Conservation (phyloP, 2,113 vertebrate genomes). For the Neolamprologus sp. region DNA sequence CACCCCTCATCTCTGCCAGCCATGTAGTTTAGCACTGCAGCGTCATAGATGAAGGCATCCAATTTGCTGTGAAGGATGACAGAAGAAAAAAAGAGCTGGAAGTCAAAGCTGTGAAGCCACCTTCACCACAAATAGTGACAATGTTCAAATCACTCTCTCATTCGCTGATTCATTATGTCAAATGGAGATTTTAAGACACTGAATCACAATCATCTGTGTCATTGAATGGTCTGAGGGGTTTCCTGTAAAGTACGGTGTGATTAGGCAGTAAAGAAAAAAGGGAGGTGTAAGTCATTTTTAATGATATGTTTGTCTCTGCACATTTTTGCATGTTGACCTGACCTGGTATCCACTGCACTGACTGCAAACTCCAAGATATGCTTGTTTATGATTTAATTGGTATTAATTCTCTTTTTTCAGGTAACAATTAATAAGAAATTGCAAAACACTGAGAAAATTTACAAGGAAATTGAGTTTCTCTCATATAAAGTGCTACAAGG, state of each 20-base stretch:
- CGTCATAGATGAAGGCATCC: slow-evolving; percentile 98
- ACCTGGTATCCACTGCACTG: neutral
- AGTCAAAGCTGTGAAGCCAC: neutral
- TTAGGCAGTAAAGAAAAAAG: neutral
- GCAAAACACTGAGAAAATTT: neutral
- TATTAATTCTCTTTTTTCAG: neutral
- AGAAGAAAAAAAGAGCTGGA: neutral
- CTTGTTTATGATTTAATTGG: neutral
- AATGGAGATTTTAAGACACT: neutral
- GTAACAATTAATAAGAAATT: neutral
- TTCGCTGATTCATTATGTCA: neutral
- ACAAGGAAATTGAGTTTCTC: neutral
- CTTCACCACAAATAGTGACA: neutral
- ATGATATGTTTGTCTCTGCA: neutral
- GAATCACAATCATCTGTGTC: neutral
- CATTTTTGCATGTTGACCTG: neutral
- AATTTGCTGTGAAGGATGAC: slow-evolving; percentile 78
- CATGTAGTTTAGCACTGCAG: slow-evolving; percentile 98
- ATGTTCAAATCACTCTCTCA: neutral
- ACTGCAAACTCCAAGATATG: neutral
- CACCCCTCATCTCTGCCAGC: slow-evolving; percentile 97
- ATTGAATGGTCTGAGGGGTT: neutral
- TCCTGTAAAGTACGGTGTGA: neutral
- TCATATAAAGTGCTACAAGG: neutral
- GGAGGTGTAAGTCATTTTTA: neutral